Percentiles rank a stretch among this genome's conserved stretches.
Evolutionary conservation across 2,888 invertebrate species (phyloP).

Genomic region (Eretmocerus hayati): DNA sequence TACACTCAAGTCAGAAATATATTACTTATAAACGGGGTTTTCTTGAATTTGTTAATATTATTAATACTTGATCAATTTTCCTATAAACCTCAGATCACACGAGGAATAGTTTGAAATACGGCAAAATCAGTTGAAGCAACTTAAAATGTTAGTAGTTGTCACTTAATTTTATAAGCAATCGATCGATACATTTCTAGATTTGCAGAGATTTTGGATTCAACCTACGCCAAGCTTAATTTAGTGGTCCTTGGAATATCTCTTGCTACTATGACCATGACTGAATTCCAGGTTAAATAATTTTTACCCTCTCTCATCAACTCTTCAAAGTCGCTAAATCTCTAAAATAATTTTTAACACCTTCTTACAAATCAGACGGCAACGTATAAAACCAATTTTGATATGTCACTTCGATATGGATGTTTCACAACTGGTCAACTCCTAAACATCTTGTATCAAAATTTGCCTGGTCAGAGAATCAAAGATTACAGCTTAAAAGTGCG

Average conservation of each 20-base stretch:
- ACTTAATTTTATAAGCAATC: too few relatives aligned
- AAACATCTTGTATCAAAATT: constrained; percentile 6
- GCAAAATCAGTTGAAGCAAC: too few relatives aligned
- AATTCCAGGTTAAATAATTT: constrained; percentile 9
- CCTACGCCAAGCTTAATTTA: constrained; percentile 2
- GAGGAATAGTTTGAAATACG: too few relatives aligned
- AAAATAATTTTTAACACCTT: neutral
- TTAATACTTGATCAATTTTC: too few relatives aligned
- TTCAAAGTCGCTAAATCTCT: too few relatives aligned
- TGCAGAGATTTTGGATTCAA: constrained; percentile 1
- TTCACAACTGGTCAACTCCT: constrained; percentile 1
- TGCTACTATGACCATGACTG: constrained; percentile 2
- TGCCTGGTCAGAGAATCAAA: constrained; percentile 5
- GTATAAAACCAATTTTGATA: neutral
- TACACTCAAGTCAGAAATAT: too few relatives aligned
- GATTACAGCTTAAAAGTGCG: constrained; percentile 9
- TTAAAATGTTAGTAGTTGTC: too few relatives aligned
- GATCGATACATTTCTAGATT: constrained; percentile 6
- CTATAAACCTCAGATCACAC: too few relatives aligned
- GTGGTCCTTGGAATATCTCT: neutral
- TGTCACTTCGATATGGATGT: neutral
- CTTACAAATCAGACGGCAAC: neutral
- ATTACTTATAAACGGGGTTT: too few relatives aligned
- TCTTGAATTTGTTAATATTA: too few relatives aligned
- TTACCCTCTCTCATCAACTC: too few relatives aligned